A percentile compares a stretch with the other conserved stretches of the same genome.
These are phyloP conservation scores for Pygmarrhopalites habei DNA, from an alignment of 1,140 invertebrate species.

Conservation along the genomic window DNA sequence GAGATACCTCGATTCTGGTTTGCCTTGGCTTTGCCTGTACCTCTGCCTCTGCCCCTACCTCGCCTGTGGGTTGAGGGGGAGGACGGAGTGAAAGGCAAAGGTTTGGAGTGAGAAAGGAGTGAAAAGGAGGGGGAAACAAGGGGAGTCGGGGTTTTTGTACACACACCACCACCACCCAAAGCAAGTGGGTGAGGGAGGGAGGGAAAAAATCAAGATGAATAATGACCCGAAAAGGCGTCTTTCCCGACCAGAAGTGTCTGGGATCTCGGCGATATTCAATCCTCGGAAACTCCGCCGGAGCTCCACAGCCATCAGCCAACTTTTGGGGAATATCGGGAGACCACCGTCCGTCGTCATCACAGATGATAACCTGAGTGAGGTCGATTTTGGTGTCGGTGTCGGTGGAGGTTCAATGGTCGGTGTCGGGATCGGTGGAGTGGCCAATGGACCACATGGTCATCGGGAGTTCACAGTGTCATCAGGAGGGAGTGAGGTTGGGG, in stretches of 20 bases:
- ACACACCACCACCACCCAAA: too few species aligned
- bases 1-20: too few species aligned
- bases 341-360: conserved; percentile 37
- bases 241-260: conserved; percentile 35
- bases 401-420: conserved; percentile 16
- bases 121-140: too few species aligned
- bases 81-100: too few species aligned
- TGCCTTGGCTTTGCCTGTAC: too few species aligned
- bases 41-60: too few species aligned
- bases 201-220: conserved; percentile 30
- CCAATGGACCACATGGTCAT: conserved; percentile 15
- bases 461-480: not conserved
- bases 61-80: too few species aligned
- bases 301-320: conserved; percentile 37
- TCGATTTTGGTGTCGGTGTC: conserved; percentile 34
- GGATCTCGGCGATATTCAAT: conserved; percentile 40
- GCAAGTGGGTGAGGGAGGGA: not conserved
- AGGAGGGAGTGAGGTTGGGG: conserved; percentile 1
- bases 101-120: too few species aligned
- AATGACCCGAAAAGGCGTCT: conserved; percentile 37
- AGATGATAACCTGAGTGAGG: conserved; percentile 34
- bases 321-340: conserved; percentile 22
- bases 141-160: too few species aligned
- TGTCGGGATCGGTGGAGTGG: conserved; percentile 19
- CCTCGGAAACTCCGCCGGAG: conserved; percentile 37